These are phyloP conservation scores for Aphidius ervi DNA, from an alignment of 1,140 invertebrate species.

Conservation along the genomic window DNA sequence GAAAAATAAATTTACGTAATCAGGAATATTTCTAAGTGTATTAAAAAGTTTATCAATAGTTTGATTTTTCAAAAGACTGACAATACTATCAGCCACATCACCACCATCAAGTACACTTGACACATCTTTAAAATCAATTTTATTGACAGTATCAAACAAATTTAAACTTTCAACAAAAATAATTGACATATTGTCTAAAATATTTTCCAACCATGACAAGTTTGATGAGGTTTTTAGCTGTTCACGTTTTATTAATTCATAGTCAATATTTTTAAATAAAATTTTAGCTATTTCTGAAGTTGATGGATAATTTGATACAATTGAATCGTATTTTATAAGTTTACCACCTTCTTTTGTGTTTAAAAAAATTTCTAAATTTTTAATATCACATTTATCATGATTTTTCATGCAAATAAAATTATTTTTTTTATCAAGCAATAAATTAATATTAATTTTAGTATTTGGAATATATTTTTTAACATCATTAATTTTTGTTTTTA, in stretches of 20 bases:
- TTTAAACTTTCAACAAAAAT: slow-evolving; percentile 40
- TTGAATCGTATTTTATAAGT: slow-evolving; percentile 38
- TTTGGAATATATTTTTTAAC: slow-evolving; percentile 34
- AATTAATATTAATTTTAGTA: slow-evolving; percentile 42
- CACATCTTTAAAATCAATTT: slow-evolving; percentile 44
- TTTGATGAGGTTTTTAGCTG: slow-evolving; percentile 32
- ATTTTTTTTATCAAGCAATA: slow-evolving; percentile 27
- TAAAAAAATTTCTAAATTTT: slow-evolving; percentile 33
- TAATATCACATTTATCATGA: slow-evolving; percentile 12
- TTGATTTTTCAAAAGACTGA: slow-evolving; percentile 45
- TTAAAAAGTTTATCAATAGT: slow-evolving; percentile 51
- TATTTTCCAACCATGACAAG: slow-evolving; percentile 40
- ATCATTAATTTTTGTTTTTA: slow-evolving; percentile 22
- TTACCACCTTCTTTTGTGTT: slow-evolving; percentile 35
- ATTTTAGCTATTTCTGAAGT: slow-evolving; percentile 34
- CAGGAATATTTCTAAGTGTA: slow-evolving; percentile 41
- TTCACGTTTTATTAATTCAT: slow-evolving; percentile 35
- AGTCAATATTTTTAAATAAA: slow-evolving; percentile 35
- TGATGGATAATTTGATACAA: slow-evolving; percentile 32
- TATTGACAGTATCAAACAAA: slow-evolving; percentile 43
- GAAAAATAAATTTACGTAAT: slow-evolving; percentile 40
- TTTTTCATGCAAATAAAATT: slow-evolving; percentile 29
- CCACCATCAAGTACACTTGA: slow-evolving; percentile 38
- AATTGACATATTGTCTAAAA: slow-evolving; percentile 33
- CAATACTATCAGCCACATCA: slow-evolving; percentile 40